Conservation (phyloP, 1,140 invertebrate species). For the Bathynomus jamesi region DNA sequence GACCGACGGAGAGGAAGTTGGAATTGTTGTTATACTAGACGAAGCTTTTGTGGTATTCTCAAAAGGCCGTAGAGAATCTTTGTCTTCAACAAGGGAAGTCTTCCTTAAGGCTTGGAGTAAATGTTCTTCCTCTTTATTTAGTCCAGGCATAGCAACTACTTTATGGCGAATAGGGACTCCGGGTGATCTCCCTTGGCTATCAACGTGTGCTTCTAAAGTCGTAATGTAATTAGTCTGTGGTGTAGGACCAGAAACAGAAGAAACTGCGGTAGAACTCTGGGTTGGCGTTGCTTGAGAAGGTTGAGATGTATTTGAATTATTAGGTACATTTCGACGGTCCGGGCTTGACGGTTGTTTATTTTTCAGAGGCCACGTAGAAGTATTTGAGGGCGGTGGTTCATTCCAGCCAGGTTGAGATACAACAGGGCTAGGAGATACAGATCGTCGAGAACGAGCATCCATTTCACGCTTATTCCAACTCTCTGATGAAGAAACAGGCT, state of each 20-base stretch:
- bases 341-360: slow-evolving; percentile 46
- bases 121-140: slow-evolving; percentile 67
- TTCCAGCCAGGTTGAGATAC: slow-evolving; percentile 34
- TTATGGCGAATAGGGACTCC: slow-evolving; percentile 30
- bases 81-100: slow-evolving; percentile 28
- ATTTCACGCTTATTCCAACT: slow-evolving; percentile 9
- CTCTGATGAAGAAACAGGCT: slow-evolving; percentile 7
- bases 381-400: slow-evolving; percentile 37
- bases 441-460: slow-evolving; percentile 21
- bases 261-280: slow-evolving; percentile 41
- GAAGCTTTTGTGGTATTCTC: background rate
- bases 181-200: slow-evolving; percentile 19
- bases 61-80: background rate
- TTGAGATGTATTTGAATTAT: slow-evolving; percentile 23
- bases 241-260: background rate
- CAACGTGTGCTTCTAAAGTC: slow-evolving; percentile 30
- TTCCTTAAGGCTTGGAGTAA: slow-evolving; percentile 68
- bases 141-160: slow-evolving; percentile 49
- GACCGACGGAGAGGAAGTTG: slow-evolving; percentile 5
- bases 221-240: slow-evolving; percentile 33
- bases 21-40: background rate
- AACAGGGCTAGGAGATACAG: slow-evolving; percentile 25
- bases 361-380: slow-evolving; percentile 58
- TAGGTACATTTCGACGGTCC: slow-evolving; percentile 31
- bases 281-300: slow-evolving; percentile 27